Base-by-base conservation (phyloP, 2,797 vertebrate genomes). In the Knipowitschia caucasica region DNA sequence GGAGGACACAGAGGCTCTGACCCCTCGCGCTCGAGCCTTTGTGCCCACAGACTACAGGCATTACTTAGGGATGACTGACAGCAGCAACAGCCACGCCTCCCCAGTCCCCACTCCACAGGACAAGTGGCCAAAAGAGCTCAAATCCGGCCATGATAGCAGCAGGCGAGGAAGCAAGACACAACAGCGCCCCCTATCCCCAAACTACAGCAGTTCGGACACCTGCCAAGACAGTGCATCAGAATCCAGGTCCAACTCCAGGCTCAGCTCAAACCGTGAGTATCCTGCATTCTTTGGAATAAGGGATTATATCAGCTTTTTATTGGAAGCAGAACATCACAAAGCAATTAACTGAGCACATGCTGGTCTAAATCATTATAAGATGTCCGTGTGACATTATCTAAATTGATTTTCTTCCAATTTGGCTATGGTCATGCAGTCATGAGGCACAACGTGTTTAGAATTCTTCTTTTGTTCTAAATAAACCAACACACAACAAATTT, bases 21-120 rank as follows among this genome's bases (percentile, higher is more conserved):
- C 76, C 31, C 82, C 78, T 11, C 87, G 83, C 1, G 89, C 87
- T 1, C 77, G 85, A 18, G 82, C 88, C 0, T 87, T 82, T 30
- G 78, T 91, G 50, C 88, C 90, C 12, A 70, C 5, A 53, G 87
- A 91, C 66, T 86, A 85, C 60, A 79, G 84, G 1, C 84, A 90
- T 63, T 91, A 91, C 65, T 69, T 91, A 33, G 90, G 87, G 10
- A 87, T 89, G 77, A 78, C 81, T 0, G 87, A 88, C 25, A 50
- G 65, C 17, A 69, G 5, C 29, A 68, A 59, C 21, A 33, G 64
- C 24, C 80, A 72, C 59, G 43, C 60, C 24, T 73, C 84, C 5
- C 62, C 80, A 1, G 51, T 62, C 17, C 75, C 63, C 0, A 43
- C 35, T 1, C 5, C 26, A 7, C 57, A 71, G 31, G 57, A 62